Percentiles rank a stretch among this genome's conserved stretches.
Conservation (phyloP, 1,140 invertebrate species). For the Nasonia vitripennis region DNA sequence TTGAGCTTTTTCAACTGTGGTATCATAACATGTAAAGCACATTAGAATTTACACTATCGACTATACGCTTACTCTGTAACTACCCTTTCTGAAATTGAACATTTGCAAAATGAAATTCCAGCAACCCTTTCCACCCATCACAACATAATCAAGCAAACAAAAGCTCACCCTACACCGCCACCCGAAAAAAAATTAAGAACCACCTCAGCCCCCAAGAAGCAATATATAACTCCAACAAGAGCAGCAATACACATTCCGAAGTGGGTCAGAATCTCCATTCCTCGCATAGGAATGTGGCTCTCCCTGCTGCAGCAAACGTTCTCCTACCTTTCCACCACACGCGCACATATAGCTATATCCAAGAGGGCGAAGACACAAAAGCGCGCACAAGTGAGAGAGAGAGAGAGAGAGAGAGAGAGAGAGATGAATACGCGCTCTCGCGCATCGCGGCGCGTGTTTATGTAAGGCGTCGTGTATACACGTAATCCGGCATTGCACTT, state of each 20-base stretch:
- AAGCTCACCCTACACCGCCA: no score
- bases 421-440: not conserved
- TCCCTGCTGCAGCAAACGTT: not conserved
- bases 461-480: constrained; percentile 15
- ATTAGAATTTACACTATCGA: no score
- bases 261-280: constrained; percentile 16
- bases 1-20: no score
- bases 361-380: not conserved
- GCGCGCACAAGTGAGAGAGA: not conserved
- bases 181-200: not conserved
- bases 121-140: no score
- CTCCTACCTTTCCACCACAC: not conserved
- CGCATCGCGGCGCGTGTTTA: not conserved
- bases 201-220: not conserved
- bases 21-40: no score
- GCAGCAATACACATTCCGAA: not conserved
- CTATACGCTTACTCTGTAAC: no score
- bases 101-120: no score
- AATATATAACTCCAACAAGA: not conserved
- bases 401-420: not conserved
- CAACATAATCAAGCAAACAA: no score
- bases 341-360: constrained; percentile 1
- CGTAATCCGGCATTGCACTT: not conserved
- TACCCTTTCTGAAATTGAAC: no score
- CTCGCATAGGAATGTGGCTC: not conserved